Evolutionary conservation across 2,797 vertebrate species (phyloP).

Genomic region (Gymnothorax reevesii): DNA sequence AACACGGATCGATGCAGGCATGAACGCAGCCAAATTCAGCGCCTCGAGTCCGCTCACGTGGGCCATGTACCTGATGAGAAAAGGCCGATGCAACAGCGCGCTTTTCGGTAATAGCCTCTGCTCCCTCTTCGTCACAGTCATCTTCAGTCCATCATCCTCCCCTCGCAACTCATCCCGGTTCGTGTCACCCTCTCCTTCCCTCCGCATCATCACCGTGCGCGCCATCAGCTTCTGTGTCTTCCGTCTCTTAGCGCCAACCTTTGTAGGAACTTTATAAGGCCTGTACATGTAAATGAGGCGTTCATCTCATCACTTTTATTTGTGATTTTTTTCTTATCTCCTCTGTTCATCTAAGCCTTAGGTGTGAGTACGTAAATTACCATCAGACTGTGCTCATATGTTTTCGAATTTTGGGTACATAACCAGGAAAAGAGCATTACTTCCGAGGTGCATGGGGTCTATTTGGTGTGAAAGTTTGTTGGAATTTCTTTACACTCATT

Average conservation of each 20-base stretch:
- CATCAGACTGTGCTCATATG: neutral
- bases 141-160: neutral
- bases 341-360: neutral
- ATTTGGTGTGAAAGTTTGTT: neutral
- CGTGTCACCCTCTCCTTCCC: neutral
- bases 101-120: conserved; percentile 68
- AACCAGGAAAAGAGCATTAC: neutral
- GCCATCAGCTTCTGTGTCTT: neutral
- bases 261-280: conserved; percentile 30
- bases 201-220: neutral
- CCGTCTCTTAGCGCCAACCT: neutral
- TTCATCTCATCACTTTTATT: neutral
- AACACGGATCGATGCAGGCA: conserved; percentile 40
- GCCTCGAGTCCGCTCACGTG: conserved; percentile 69
- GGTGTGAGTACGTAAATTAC: neutral
- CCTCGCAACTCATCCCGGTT: no score
- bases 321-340: neutral
- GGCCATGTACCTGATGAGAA: conserved; percentile 80
- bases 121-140: conserved; percentile 19
- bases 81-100: conserved; percentile 62
- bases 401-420: neutral
- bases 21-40: conserved; percentile 70
- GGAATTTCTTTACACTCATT: neutral
- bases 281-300: neutral
- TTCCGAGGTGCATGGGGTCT: neutral